A percentile compares a stretch with the other conserved stretches of the same genome.
Evolutionary conservation across 2,888 invertebrate genomes (phyloP).

Genomic region (Yponomeuta sedellus): DNA sequence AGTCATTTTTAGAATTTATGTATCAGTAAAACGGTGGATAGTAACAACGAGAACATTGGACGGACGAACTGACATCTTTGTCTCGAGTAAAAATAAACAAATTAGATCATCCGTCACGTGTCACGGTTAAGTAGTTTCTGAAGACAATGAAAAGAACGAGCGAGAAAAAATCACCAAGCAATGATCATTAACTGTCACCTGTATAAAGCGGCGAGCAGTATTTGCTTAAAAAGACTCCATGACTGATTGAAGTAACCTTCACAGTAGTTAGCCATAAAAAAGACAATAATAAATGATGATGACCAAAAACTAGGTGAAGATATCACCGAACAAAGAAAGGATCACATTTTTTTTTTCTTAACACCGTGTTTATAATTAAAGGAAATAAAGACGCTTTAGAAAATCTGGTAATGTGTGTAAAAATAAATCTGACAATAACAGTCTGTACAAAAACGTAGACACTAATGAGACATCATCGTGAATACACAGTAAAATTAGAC

Average conservation of each 20-base stretch:
- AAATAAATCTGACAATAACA: conserved; percentile 57
- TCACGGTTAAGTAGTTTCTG: conserved; percentile 9
- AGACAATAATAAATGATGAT: not conserved
- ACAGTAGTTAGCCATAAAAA: conserved; percentile 3
- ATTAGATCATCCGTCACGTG: conserved; percentile 9
- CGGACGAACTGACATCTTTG: not conserved
- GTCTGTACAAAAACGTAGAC: conserved; percentile 50
- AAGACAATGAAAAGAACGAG: conserved; percentile 6
- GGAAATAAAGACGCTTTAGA: not conserved
- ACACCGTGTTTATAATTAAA: not conserved
- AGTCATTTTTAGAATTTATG: conserved; percentile 44
- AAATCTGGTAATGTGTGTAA: conserved; percentile 25
- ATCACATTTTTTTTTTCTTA: not conserved
- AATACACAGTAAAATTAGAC: conserved; percentile 47
- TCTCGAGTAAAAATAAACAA: conserved; percentile 9
- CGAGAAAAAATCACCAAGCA: conserved; percentile 11
- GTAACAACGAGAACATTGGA: conserved; percentile 5
- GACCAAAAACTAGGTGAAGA: not conserved
- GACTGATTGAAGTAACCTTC: conserved; percentile 12
- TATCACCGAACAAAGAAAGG: not conserved
- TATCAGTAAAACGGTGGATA: conserved; percentile 29
- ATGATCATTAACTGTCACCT: conserved; percentile 12
- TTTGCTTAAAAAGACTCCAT: conserved; percentile 7
- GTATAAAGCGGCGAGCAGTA: conserved; percentile 3
- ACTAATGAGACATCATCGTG: conserved; percentile 54